Base-by-base conservation (phyloP, 2,888 invertebrate species). In the Brachypalpus laphriformis region DNA sequence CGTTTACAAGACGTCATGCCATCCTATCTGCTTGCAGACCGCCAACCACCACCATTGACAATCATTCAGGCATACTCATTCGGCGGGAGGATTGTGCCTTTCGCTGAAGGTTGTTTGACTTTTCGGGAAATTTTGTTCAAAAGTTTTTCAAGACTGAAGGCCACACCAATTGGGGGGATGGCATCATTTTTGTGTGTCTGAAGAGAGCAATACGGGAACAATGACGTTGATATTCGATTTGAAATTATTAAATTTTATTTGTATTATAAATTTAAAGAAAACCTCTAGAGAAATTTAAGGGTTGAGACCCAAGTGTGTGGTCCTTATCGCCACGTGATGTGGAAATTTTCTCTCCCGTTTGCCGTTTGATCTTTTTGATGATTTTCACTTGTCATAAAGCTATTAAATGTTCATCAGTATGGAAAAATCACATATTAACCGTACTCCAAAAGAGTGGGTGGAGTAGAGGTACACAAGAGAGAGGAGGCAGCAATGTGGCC, bases 311-410 rank as follows among this genome's bases (percentile, higher is more conserved):
- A 74, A 74, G 81, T 75, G 81, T 76, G 66, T 81, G 81, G 75
- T 34, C 40, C 75, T 80, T 76, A 85, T 85, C 80, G 85, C 76
- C 81, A 85, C 66, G 85, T 85, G 75, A 85, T 85, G 85, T 71
- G 75, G 81, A 81, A 85, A 83, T 40, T 61, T 45, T 65, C 71
- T 75, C 76, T 68, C 75, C 54, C 40, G 22, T 40, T 54, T 71
- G 65, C 54, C 37, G 81, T 85, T 85, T 85, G 85, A 85, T 85
- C 81, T 85, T 85, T 85, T 85, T 85, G 85, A 85, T 85, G 81
- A 81, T 85, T 85, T 81, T 85, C 81, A 85, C 85, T 85, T 81
- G 85, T 85, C 85, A 85, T 81, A 81, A 85, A 81, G 85, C 75
- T 85, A 85, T 85, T 81, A 81, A 85, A 85, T 81, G 85, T 85